Conservation (phyloP, 1,140 invertebrate species). For the Drosophila hydei region DNA sequence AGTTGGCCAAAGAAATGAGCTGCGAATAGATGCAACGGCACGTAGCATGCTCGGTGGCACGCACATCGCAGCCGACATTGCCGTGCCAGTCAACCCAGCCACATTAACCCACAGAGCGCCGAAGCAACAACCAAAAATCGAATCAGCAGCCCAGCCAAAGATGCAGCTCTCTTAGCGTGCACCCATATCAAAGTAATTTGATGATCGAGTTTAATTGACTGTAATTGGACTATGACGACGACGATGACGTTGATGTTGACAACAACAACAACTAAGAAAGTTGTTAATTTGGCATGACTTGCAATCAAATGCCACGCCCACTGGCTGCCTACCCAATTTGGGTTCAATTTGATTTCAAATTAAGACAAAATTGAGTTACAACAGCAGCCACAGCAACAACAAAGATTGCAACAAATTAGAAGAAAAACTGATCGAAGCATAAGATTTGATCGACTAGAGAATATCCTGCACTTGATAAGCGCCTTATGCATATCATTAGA, state of each 20-base stretch:
- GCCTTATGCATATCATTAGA: neutral
- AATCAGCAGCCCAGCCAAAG: conserved; percentile 15
- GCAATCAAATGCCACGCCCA: conserved; percentile 18
- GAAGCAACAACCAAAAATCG: conserved; percentile 3
- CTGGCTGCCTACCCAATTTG: conserved; percentile 21
- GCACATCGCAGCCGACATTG: conserved; percentile 2
- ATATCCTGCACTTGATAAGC: neutral
- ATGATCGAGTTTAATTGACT: conserved; percentile 70
- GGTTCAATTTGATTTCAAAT: conserved; percentile 67
- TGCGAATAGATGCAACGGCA: conserved; percentile 28
- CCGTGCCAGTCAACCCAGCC: too few relatives aligned
- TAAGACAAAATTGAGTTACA: conserved; percentile 60
- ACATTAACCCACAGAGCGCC: neutral
- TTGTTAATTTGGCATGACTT: conserved; percentile 14
- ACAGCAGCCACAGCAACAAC: conserved; percentile 1
- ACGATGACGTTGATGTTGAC: conserved; percentile 1
- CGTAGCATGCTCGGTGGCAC: conserved; percentile 31
- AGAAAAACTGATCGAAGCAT: neutral
- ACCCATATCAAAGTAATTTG: conserved; percentile 45
- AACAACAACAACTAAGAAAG: conserved; percentile 7
- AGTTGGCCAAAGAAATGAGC: conserved; percentile 52
- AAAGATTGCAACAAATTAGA: conserved; percentile 27
- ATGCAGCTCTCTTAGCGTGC: conserved; percentile 20
- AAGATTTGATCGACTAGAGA: neutral
- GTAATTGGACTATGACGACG: conserved; percentile 67